Base-by-base conservation (phyloP, 2,797 vertebrate genomes). In the Epinephelus coioides region DNA sequence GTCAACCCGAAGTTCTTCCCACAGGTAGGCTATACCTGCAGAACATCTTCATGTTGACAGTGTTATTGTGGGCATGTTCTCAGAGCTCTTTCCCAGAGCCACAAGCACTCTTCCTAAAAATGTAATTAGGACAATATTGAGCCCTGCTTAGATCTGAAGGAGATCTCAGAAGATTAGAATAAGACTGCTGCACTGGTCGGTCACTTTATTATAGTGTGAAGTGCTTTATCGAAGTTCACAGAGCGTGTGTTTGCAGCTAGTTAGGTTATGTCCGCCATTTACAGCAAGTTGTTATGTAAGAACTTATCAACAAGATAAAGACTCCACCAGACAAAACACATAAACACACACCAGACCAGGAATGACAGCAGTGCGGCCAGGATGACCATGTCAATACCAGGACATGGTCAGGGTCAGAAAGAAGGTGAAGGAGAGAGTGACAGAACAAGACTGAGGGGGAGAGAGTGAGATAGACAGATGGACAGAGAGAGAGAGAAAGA, bases 361-460 rank as follows among this genome's bases (percentile, higher is more conserved):
- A 72, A 57, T 60, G 30, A 67, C 43, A 82, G 59, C 47, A 55
- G 64, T 10, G 15, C 77, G 43, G 43, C 56, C 71, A 49, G 13
- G 81, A 60, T 81, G 60, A 79, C 84, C 57, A 68, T 69, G 87
- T 79, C 83, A 88, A 34, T 40, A 69, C 30, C 51, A 49, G 64
- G 69, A 76, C 73, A 66, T 1, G 30, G 60, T 64, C 40, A 44
- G 38, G 38, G 78, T 85, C 80, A 82, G 63, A 27, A 61, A 50
- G 65, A 34, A 7, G 34, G 34, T 34, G 56, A 27, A 11, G 55
- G 40, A 68, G 62, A 63, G 13, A 72, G 50, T 9, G 63, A 47
- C 30, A 67, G 57, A 50, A 40, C 6, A 8, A 14, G 34, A 34
- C 34, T 34, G 34, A 34, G 53, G 38, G 8, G 55, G 40, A 68